These are phyloP conservation scores for Tadarida brasiliensis DNA, from an alignment of 2,797 vertebrate species.

Conservation along the genomic window DNA sequence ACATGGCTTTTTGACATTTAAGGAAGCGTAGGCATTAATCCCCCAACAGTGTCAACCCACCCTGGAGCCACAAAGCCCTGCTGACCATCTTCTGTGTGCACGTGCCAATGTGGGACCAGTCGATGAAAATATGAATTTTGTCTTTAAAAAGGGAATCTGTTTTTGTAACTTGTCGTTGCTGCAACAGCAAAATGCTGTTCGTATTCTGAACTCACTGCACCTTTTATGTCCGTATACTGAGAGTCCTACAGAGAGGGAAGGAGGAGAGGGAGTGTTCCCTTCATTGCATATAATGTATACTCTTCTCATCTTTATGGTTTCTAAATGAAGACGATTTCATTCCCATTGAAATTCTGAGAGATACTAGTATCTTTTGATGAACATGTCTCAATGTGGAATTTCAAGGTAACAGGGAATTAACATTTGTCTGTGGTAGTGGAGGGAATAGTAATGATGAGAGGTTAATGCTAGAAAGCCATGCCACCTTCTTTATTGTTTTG, in stretches of 20 bases:
- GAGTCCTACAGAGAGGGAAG: not conserved
- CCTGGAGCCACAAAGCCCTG: slow-evolving; percentile 40
- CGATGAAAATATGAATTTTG: slow-evolving; percentile 59
- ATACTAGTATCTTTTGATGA: slow-evolving; percentile 36
- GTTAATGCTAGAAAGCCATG: not conserved
- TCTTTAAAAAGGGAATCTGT: slow-evolving; percentile 10
- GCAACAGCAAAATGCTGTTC: not conserved
- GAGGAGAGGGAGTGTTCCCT: not conserved
- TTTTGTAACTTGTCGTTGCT: slow-evolving; percentile 55
- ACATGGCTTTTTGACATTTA: slow-evolving; percentile 84
- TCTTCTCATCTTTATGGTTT: not conserved
- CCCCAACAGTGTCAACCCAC: slow-evolving; percentile 61
- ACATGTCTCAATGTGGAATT: not conserved
- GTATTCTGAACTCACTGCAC: slow-evolving; percentile 38
- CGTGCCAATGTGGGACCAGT: not conserved
- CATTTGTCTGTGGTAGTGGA: not conserved
- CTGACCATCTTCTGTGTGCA: not conserved
- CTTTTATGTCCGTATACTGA: not conserved
- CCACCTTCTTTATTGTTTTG: not conserved
- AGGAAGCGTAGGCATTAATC: slow-evolving; percentile 77
- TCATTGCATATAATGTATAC: not conserved
- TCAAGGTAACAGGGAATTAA: slow-evolving; percentile 21
- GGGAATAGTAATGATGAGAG: not conserved
- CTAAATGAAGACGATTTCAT: not conserved
- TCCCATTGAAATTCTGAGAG: slow-evolving; percentile 37